phyloP scores from a whole-genome alignment of 2,888 invertebrate species.

The Pollenia griseotomentosa region DNA sequence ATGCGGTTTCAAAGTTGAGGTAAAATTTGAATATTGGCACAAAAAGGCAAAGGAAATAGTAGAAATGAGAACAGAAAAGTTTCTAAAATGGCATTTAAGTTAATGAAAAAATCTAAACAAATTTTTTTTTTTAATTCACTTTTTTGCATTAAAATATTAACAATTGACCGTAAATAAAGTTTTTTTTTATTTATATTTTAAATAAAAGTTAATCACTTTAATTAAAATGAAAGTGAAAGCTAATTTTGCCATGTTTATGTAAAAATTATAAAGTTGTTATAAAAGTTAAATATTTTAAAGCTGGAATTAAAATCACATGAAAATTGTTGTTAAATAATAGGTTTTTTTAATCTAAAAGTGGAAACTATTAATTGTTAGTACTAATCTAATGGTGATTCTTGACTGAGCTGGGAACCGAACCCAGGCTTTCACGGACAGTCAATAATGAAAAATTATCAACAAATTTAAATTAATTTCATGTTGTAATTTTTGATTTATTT shows the following conservation, averaged over 20 bases:
- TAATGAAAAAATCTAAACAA: constrained; percentile 53
- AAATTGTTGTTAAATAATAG: too few relatives aligned
- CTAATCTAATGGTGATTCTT: too few relatives aligned
- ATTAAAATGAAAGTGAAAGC: constrained; percentile 17
- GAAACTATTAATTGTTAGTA: too few relatives aligned
- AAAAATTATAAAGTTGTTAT: too few relatives aligned
- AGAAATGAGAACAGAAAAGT: neutral
- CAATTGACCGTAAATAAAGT: neutral
- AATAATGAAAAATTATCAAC: too few relatives aligned
- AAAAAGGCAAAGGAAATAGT: constrained; percentile 10
- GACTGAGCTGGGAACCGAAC: too few relatives aligned
- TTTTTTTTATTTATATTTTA: neutral
- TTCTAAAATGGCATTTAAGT: constrained; percentile 46
- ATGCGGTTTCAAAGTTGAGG: constrained; percentile 58
- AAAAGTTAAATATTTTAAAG: too few relatives aligned
- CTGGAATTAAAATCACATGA: too few relatives aligned
- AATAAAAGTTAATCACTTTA: constrained; percentile 15
- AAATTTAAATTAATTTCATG: too few relatives aligned
- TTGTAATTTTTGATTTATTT: too few relatives aligned
- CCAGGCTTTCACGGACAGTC: too few relatives aligned
- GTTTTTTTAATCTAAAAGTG: too few relatives aligned
- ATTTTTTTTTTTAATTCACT: neutral
- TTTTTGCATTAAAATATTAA: neutral
- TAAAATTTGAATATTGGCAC: constrained; percentile 62
- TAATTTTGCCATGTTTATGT: neutral